A percentile compares a stretch with the other conserved stretches of the same genome.
These are phyloP conservation scores for Petaurus breviceps DNA, from an alignment of 2,113 vertebrate species.

Conservation along the genomic window DNA sequence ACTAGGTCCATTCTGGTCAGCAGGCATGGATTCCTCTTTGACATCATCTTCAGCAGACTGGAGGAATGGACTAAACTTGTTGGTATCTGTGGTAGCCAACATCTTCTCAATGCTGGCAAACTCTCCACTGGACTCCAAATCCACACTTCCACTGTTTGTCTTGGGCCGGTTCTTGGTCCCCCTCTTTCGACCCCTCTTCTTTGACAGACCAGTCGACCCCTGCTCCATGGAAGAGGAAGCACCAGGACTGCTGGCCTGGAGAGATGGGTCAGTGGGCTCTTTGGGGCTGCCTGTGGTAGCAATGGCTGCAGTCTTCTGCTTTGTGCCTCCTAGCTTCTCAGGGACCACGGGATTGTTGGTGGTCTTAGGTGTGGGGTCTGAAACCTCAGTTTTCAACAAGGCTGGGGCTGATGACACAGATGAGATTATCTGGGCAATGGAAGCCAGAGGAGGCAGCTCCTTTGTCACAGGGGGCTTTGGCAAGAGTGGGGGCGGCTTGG, in stretches of 20 bases:
- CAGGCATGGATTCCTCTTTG: conserved; percentile 76
- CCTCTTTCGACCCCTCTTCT: conserved; percentile 87
- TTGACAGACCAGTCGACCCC: conserved; percentile 64
- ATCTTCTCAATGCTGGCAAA: conserved; percentile 99
- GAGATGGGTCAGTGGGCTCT: conserved; percentile 66
- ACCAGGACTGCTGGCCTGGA: conserved; percentile 54
- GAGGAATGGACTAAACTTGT: conserved; percentile 95
- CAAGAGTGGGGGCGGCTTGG: conserved; percentile 92
- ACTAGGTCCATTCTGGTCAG: conserved; percentile 81
- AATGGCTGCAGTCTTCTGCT: conserved; percentile 62
- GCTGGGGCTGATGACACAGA: conserved; percentile 94
- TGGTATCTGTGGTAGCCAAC: conserved; percentile 95
- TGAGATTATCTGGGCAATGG: conserved; percentile 98
- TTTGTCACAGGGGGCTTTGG: conserved; percentile 91
- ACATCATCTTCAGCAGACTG: conserved; percentile 84
- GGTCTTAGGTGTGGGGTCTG: conserved; percentile 59
- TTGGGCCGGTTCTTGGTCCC: conserved; percentile 80
- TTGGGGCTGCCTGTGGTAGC: conserved; percentile 30
- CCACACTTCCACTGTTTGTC: conserved; percentile 79
- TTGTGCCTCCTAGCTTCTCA: conserved; percentile 76
- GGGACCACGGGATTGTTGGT: conserved; percentile 48
- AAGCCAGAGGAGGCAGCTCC: conserved; percentile 94
- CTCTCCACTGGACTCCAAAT: conserved; percentile 97
- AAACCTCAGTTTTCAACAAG: conserved; percentile 89
- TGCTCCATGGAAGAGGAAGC: conserved; percentile 72